These are phyloP conservation scores for Parazoanthus darwini DNA, from an alignment of 92 coral and sea anemone genomes.

Conservation along the genomic window DNA sequence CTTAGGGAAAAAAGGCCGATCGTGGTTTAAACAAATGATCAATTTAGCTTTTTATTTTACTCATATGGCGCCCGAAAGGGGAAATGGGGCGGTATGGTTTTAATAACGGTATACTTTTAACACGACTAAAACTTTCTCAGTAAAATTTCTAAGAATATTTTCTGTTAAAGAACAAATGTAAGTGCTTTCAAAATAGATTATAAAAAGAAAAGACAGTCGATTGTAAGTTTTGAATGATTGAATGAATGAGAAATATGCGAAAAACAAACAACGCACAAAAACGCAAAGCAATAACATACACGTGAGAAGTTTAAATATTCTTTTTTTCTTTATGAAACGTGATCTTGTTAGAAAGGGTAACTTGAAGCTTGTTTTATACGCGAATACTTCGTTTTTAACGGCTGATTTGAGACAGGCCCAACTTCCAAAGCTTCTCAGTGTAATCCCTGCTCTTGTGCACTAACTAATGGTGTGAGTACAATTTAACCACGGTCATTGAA, in stretches of 20 bases:
- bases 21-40: not conserved
- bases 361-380: not conserved
- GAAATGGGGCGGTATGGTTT: not conserved
- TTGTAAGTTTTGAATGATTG: not conserved
- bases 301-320: not conserved
- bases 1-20: not conserved
- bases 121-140: not conserved
- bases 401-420: not conserved
- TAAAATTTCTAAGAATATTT: not conserved
- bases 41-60: slow-evolving; percentile 10
- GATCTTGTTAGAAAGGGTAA: not conserved
- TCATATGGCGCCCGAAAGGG: not conserved
- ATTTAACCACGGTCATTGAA: not conserved
- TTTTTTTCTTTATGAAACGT: not conserved
- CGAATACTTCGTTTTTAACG: not conserved
- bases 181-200: slow-evolving; percentile 1
- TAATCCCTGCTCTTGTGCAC: slow-evolving; percentile 1
- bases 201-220: not conserved
- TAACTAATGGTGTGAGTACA: slow-evolving; percentile 14
- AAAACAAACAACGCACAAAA: not conserved
- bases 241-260: not conserved
- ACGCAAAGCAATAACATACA: too few relatives aligned
- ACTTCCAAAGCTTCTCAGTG: not conserved
- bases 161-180: slow-evolving; percentile 10
- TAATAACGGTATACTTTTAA: not conserved